A percentile compares a stretch with the other conserved stretches of the same genome.
Evolutionary conservation across 2,113 vertebrate species (phyloP).

Genomic region (Boleophthalmus pectinirostris): DNA sequence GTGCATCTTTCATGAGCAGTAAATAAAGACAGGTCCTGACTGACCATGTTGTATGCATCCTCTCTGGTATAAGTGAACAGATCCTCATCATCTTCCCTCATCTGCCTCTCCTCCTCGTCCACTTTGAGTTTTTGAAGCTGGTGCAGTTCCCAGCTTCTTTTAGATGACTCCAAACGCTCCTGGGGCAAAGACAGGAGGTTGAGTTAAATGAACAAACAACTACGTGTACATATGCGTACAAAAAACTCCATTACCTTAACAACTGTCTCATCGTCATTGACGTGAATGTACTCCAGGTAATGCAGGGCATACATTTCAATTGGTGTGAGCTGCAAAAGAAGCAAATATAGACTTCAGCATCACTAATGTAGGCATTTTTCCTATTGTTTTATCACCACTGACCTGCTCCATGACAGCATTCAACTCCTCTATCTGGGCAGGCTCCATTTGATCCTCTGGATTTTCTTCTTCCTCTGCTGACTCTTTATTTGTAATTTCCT

Average conservation of each 20-base stretch:
- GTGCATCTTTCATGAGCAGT: background rate
- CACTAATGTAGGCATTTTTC: background rate
- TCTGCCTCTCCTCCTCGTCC: slow-evolving; percentile 78
- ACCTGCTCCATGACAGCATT: slow-evolving; percentile 90
- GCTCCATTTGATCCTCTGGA: slow-evolving; percentile 71
- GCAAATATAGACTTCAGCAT: slow-evolving; percentile 2
- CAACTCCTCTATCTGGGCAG: slow-evolving; percentile 83
- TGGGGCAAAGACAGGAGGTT: slow-evolving; percentile 35
- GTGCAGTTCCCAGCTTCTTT: slow-evolving; percentile 85
- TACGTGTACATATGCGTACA: background rate
- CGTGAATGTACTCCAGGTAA: slow-evolving; percentile 87
- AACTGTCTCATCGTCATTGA: slow-evolving; percentile 69
- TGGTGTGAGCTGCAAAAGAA: slow-evolving; percentile 84
- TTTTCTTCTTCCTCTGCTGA: slow-evolving; percentile 57
- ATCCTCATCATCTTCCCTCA: slow-evolving; percentile 85
- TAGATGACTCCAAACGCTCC: slow-evolving; percentile 79
- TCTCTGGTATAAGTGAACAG: slow-evolving; percentile 91
- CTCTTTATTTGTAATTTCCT: slow-evolving; percentile 46
- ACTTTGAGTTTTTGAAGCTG: slow-evolving; percentile 82
- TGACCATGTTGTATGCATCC: slow-evolving; percentile 92
- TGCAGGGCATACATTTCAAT: slow-evolving; percentile 93
- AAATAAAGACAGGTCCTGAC: slow-evolving; percentile 51
- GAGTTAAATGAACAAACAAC: slow-evolving; percentile 2
- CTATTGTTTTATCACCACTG: background rate
- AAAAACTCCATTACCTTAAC: slow-evolving; percentile 60